Conservation (phyloP, 2,113 vertebrate species). For the Chaenocephalus aceratus region DNA sequence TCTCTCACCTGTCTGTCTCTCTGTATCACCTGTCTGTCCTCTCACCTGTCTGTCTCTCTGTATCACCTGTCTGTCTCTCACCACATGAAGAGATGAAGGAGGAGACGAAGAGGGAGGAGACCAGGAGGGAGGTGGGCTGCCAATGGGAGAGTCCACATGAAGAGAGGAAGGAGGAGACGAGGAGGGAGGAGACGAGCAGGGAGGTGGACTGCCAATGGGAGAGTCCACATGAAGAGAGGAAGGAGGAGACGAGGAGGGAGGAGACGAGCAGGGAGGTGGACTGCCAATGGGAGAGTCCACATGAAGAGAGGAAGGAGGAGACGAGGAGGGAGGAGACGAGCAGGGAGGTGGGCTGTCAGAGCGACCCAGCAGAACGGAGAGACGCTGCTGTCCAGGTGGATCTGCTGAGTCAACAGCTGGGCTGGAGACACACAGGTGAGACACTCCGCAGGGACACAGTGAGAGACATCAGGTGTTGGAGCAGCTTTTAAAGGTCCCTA, state of each 20-base stretch:
- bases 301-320: conserved; percentile 11
- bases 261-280: conserved; percentile 60
- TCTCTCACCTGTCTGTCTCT: too few relatives aligned
- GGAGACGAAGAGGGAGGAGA: background rate
- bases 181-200: too few relatives aligned
- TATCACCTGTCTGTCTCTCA: too few relatives aligned
- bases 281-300: conserved; percentile 69
- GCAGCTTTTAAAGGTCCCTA: too few relatives aligned
- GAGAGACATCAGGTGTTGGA: too few relatives aligned
- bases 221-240: too few relatives aligned
- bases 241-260: conserved; percentile 39
- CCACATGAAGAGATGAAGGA: background rate
- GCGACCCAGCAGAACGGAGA: conserved; percentile 28
- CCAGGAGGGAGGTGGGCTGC: conserved; percentile 66
- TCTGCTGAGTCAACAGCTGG: conserved; percentile 60
- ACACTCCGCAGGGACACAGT: too few relatives aligned
- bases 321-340: background rate
- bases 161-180: too few relatives aligned
- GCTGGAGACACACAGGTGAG: conserved; percentile 64
- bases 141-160: conserved; percentile 64
- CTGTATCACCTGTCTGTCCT: too few relatives aligned
- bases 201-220: too few relatives aligned
- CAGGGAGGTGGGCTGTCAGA: conserved; percentile 72
- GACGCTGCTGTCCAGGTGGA: conserved; percentile 74
- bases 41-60: too few relatives aligned